Percentiles rank a stretch among this genome's conserved stretches.
phyloP scores from a whole-genome alignment of 2,888 invertebrate species.

The Pemphredon lugubris region DNA sequence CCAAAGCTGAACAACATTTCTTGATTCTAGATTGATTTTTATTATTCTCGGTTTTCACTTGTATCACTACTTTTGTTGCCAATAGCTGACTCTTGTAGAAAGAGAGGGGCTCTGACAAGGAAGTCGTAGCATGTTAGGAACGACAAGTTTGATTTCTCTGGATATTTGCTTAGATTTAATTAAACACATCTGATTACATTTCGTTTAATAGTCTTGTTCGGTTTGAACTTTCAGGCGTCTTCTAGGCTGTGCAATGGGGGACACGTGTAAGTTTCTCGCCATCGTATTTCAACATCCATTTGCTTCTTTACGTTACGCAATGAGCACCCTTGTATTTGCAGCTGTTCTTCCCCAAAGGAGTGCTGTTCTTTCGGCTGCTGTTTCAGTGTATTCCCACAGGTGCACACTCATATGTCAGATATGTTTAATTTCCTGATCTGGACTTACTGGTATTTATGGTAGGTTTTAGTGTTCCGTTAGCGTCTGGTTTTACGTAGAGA shows the following conservation, averaged over 20 bases:
- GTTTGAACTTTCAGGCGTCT: slow-evolving; percentile 66
- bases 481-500: background rate
- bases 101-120: too few species aligned
- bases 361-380: slow-evolving; percentile 87
- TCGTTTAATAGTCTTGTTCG: too few species aligned
- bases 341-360: slow-evolving; percentile 88
- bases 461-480: slow-evolving; percentile 61
- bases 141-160: too few species aligned
- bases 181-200: too few species aligned
- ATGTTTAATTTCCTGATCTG: slow-evolving; percentile 86
- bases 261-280: slow-evolving; percentile 70
- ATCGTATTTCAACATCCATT: background rate
- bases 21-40: too few species aligned
- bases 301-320: background rate
- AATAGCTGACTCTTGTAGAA: too few species aligned
- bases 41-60: too few species aligned
- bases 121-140: too few species aligned
- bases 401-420: slow-evolving; percentile 82
- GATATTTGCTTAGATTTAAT: too few species aligned
- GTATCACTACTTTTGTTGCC: too few species aligned
- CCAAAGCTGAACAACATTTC: too few species aligned
- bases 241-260: slow-evolving; percentile 76
- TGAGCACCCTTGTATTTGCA: slow-evolving; percentile 49
- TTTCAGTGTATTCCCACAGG: slow-evolving; percentile 84
- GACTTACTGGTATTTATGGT: slow-evolving; percentile 87